These are phyloP conservation scores for Akabosia matsudoensis DNA, from an alignment of 1,140 invertebrate genomes.

Conservation along the genomic window DNA sequence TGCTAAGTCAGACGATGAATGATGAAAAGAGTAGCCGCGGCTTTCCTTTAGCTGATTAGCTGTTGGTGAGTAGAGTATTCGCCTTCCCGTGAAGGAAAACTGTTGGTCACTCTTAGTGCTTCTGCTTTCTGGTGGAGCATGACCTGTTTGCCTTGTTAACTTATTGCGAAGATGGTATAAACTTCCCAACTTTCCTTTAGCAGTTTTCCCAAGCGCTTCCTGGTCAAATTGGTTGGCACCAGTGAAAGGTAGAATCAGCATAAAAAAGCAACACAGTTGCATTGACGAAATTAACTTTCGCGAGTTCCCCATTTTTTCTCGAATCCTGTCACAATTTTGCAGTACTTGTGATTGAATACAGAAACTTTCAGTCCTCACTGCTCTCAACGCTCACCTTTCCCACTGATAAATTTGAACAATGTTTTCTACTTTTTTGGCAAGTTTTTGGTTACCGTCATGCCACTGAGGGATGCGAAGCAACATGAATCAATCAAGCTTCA, in stretches of 20 bases:
- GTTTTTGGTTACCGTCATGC: too few species aligned
- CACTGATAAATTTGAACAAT: too few species aligned
- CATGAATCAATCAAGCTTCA: too few species aligned
- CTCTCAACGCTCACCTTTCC: not conserved
- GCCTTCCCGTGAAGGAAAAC: not conserved
- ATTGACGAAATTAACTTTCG: conserved; percentile 19
- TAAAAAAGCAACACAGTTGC: conserved; percentile 2
- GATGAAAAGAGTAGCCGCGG: conserved; percentile 44
- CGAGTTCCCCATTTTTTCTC: conserved; percentile 31
- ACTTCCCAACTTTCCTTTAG: conserved; percentile 1
- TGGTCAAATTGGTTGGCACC: not conserved
- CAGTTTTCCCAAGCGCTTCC: not conserved
- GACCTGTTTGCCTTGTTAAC: not conserved
- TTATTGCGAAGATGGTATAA: conserved; percentile 41
- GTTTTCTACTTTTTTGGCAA: not conserved
- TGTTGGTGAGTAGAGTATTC: not conserved
- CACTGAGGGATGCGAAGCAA: too few species aligned
- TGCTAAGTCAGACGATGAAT: conserved; percentile 34
- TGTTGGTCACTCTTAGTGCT: not conserved
- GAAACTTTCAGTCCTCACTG: not conserved
- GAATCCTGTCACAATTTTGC: not conserved
- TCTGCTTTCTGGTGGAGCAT: not conserved
- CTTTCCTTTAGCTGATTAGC: conserved; percentile 32
- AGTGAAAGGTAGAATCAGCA: not conserved
- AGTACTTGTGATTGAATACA: too few species aligned